A percentile compares a stretch with the other conserved stretches of the same genome.
Evolutionary conservation across 2,113 vertebrate species (phyloP).

Genomic region (Chionis minor): DNA sequence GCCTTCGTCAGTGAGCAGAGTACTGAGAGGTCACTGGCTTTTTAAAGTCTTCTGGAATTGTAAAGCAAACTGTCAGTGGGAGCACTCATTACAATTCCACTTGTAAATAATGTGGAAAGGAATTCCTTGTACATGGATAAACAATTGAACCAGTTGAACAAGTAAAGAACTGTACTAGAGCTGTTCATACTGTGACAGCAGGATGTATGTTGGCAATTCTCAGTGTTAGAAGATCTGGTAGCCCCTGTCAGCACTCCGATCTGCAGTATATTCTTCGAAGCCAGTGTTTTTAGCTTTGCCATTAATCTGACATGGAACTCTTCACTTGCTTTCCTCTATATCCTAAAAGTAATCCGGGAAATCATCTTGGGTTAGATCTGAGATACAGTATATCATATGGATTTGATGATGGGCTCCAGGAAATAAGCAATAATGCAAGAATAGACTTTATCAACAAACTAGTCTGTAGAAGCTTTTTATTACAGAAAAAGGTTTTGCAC

Average conservation of each 20-base stretch:
- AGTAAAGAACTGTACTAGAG: neutral
- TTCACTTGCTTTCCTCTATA: neutral
- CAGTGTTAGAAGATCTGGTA: neutral
- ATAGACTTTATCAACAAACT: neutral
- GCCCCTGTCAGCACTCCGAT: neutral
- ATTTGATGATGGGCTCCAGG: neutral
- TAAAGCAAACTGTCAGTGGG: neutral
- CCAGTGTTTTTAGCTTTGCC: neutral
- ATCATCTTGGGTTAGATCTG: neutral
- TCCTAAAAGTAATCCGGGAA: neutral
- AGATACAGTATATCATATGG: fast-evolving
- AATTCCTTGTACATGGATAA: neutral
- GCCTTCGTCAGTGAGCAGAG: neutral
- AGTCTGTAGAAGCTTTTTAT: neutral
- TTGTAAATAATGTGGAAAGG: neutral
- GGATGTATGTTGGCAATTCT: neutral
- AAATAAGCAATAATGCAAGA: neutral
- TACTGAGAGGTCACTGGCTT: neutral
- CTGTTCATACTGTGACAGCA: neutral
- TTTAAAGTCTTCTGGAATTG: neutral
- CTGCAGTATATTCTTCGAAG: neutral
- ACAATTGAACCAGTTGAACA: neutral
- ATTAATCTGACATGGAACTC: neutral
- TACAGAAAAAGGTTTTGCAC: neutral
- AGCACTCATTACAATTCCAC: neutral